Percentiles rank a stretch among this genome's conserved stretches.
phyloP scores from a whole-genome alignment of 2,113 vertebrate species.

The Orycteropus afer region DNA sequence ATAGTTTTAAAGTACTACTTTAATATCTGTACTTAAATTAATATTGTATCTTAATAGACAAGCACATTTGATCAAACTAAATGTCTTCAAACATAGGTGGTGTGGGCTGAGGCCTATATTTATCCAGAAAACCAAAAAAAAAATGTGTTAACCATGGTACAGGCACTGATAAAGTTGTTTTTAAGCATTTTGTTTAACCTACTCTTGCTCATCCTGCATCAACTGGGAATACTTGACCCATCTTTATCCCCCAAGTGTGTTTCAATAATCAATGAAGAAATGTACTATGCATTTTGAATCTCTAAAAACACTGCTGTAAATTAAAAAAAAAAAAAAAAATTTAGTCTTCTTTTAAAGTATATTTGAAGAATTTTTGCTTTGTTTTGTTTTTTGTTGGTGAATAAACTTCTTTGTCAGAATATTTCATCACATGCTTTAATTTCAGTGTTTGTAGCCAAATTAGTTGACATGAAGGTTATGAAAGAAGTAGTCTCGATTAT shows the following conservation, averaged over 20 bases:
- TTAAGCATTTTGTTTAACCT: neutral
- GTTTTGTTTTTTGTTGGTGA: neutral
- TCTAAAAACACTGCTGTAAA: neutral
- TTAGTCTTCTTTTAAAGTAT: neutral
- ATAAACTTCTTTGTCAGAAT: neutral
- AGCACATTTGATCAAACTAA: constrained; percentile 47
- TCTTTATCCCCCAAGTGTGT: neutral
- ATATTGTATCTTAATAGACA: constrained; percentile 23
- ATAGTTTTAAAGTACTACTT: constrained; percentile 35
- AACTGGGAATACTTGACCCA: neutral
- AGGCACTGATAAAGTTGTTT: neutral
- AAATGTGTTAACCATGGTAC: neutral
- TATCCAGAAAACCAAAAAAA: neutral
- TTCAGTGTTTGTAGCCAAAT: neutral
- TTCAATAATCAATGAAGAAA: neutral
- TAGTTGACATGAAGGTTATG: constrained; percentile 5
- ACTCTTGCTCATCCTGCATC: neutral
- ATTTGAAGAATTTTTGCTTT: neutral
- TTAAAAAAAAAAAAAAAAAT: constrained; percentile 1
- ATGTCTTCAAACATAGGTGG: constrained; percentile 5
- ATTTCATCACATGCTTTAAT: neutral
- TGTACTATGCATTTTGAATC: neutral
- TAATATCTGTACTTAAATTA: constrained; percentile 24
- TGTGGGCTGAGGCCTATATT: neutral
- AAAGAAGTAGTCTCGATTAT: neutral